Base-by-base conservation (phyloP, 2,888 invertebrate genomes). In the Ophioninae sp. region DNA sequence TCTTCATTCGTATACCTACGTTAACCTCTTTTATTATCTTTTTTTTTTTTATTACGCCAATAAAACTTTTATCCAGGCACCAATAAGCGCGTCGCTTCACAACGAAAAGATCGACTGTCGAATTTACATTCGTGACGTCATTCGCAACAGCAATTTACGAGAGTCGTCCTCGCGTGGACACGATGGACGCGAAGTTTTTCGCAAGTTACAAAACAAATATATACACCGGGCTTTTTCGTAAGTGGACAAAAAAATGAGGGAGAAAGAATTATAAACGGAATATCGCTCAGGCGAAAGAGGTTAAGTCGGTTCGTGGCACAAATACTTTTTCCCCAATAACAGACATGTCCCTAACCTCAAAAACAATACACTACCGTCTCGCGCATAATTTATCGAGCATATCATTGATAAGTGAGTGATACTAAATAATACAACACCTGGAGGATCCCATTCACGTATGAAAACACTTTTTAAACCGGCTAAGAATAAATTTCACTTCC, bases 401-500 rank as follows among this genome's bases (percentile, higher is more conserved):
- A 90, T 90, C 89, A 90, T 89, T 89, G 87, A 82, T 89, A 88
- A 89, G 86, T 89, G 87, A 87, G 85, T 88, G 87, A 90, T 89
- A 90, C 85, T 89, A 87, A 30, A 87, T 87, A 86, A 87, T 86
- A 85, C 87, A 87, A 85, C 87, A 87, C 79, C 81, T 85, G 80
- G 83, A 87, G 81, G 79, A 87, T 81, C 82, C 85, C 81, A 73
- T 83, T 82, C 82, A 84, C 82, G 78, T 79, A 83, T 74, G 51
- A 51, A 51, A 10, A 17, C 6, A 51, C 51, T 6, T 17, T 51
- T 51, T 51, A 13, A 51, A 51, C 17, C 51, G 13, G 17, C 17
- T 51, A 51, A 6, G 17, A 2, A 3, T 17, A 51, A 51, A 51
- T 51, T 13, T 51, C 51, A 51, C 51, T 17, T 0, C 51, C 13